phyloP scores from a whole-genome alignment of 2,888 invertebrate species.

The Matsumyia berberina region DNA sequence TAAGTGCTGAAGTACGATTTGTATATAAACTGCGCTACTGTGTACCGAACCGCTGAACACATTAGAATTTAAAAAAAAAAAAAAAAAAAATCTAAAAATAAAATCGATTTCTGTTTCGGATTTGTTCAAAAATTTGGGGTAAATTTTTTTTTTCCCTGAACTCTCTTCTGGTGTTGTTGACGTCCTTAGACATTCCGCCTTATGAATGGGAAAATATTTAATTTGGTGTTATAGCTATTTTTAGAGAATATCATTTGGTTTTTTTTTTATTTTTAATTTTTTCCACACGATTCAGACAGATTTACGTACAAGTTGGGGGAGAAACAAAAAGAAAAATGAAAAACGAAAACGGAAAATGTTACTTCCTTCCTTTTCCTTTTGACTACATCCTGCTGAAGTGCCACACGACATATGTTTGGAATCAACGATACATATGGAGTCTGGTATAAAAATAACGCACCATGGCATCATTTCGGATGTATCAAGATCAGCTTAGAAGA shows the following conservation, averaged over 20 bases:
- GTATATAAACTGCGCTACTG: constrained; percentile 14
- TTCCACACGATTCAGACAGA: constrained; percentile 35
- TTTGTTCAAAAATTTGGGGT: constrained; percentile 54
- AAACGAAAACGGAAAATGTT: constrained; percentile 36
- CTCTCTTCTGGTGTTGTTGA: constrained; percentile 37
- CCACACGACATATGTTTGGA: constrained; percentile 26
- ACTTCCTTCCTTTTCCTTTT: constrained; percentile 58
- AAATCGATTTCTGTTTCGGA: constrained; percentile 45
- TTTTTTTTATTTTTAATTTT: constrained; percentile 45
- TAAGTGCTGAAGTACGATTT: constrained; percentile 24
- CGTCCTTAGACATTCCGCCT: constrained; percentile 31
- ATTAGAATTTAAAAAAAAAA: constrained; percentile 51
- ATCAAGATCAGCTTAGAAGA: not conserved
- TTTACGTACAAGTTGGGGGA: constrained; percentile 14
- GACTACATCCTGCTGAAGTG: constrained; percentile 22
- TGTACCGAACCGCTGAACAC: not conserved
- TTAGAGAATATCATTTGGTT: constrained; percentile 29
- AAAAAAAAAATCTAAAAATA: constrained; percentile 73
- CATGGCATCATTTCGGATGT: constrained; percentile 1
- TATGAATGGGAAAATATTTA: constrained; percentile 64
- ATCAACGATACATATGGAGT: constrained; percentile 29
- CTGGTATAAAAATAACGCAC: constrained; percentile 36
- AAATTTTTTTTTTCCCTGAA: constrained; percentile 23
- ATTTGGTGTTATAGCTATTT: constrained; percentile 55
- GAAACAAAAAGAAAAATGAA: constrained; percentile 12